These are phyloP conservation scores for Drosophila helvetica DNA, from an alignment of 2,888 invertebrate species.

Conservation along the genomic window DNA sequence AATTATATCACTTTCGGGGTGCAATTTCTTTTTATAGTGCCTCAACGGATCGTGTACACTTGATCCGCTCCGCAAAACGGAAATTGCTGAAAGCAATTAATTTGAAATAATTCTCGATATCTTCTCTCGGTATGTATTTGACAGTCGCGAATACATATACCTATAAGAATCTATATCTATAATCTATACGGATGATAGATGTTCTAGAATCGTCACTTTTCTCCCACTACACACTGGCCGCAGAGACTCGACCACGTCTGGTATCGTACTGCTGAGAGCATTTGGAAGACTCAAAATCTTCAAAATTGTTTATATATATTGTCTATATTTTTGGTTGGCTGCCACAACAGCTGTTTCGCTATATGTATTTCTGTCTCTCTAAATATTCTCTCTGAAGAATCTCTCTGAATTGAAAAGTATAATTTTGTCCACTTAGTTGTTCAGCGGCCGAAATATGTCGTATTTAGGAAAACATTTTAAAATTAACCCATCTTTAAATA, in stretches of 20 bases:
- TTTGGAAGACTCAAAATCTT: conserved; percentile 46
- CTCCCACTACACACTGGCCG: conserved; percentile 29
- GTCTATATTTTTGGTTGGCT: conserved; percentile 51
- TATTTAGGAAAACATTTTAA: not conserved
- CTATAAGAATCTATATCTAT: conserved; percentile 16
- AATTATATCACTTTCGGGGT: conserved; percentile 67
- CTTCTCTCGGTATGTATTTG: conserved; percentile 2
- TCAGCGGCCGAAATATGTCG: not conserved
- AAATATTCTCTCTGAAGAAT: not conserved
- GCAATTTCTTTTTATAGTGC: conserved; percentile 44
- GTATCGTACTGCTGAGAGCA: conserved; percentile 54
- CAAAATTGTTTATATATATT: conserved; percentile 31
- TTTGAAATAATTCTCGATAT: conserved; percentile 12
- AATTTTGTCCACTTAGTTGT: not conserved
- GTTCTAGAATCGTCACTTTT: conserved; percentile 32
- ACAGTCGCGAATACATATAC: conserved; percentile 10
- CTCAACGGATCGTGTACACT: not conserved
- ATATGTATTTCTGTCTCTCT: not conserved
- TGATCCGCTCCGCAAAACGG: not conserved
- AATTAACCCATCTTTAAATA: not conserved
- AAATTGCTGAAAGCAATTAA: not conserved
- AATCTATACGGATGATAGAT: conserved; percentile 29
- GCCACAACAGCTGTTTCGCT: conserved; percentile 56
- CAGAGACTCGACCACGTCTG: conserved; percentile 49
- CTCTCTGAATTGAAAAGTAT: not conserved